Conservation (phyloP, 2,888 invertebrate genomes). For the Meiosimyza decipiens region DNA sequence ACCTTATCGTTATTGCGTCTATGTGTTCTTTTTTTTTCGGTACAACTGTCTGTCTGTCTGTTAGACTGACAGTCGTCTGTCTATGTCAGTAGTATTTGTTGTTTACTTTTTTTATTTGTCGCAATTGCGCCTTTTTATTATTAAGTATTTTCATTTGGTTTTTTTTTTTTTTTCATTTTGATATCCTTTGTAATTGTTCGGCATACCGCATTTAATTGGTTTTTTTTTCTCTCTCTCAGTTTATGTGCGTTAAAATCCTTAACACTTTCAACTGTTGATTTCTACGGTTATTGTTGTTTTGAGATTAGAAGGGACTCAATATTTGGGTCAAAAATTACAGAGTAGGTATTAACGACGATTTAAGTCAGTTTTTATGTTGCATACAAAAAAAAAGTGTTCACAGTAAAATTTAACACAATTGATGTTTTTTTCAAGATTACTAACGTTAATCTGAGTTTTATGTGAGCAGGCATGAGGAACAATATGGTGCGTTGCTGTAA, state of each 20-base stretch:
- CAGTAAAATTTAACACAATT: no score
- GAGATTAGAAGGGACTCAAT: no score
- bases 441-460: no score
- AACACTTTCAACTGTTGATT: slow-evolving; percentile 21
- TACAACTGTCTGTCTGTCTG: neutral
- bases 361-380: no score
- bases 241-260: neutral
- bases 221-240: neutral
- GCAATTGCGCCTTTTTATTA: slow-evolving; percentile 12
- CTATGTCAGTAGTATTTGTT: neutral
- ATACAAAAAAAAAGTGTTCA: no score
- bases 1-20: neutral
- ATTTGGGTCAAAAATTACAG: no score
- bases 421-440: no score
- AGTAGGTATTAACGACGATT: no score
- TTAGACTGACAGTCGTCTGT: no score
- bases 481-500: no score
- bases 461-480: no score
- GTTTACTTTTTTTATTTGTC: neutral
- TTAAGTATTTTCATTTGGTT: neutral
- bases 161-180: neutral
- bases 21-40: slow-evolving; percentile 1
- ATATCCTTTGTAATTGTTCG: slow-evolving; percentile 14
- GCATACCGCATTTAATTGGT: slow-evolving; percentile 23
- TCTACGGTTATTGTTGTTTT: neutral